Conservation (phyloP, 2,113 vertebrate species). For the Brienomyrus brachyistius region DNA sequence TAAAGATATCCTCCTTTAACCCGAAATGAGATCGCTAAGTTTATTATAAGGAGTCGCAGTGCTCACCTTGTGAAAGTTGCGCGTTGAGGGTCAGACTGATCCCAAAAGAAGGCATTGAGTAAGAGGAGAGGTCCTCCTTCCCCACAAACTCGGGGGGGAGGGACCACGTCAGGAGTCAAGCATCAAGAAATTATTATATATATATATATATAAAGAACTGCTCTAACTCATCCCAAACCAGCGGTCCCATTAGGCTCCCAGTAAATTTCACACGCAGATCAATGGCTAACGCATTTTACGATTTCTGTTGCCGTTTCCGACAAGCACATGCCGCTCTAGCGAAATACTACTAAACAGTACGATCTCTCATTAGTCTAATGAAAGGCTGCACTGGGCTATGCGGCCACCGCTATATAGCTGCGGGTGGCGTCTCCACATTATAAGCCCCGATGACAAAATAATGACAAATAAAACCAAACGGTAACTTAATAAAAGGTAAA, state of each 20-base stretch:
- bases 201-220: neutral
- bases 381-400: neutral
- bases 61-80: slow-evolving; percentile 58
- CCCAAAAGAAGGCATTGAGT: slow-evolving; percentile 56
- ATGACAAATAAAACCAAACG: neutral
- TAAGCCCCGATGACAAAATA: neutral
- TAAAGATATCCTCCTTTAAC: neutral
- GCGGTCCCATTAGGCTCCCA: neutral
- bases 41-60: neutral
- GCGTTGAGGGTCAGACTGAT: slow-evolving; percentile 44
- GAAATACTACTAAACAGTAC: neutral
- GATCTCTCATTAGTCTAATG: neutral
- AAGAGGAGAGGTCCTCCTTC: slow-evolving; percentile 56
- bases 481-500: neutral
- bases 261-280: neutral
- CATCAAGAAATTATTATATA: slow-evolving; percentile 18
- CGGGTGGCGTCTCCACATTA: neutral
- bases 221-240: slow-evolving; percentile 44
- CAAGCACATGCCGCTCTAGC: neutral
- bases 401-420: no score
- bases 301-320: neutral
- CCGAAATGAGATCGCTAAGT: neutral
- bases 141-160: slow-evolving; percentile 56
- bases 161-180: slow-evolving; percentile 60
- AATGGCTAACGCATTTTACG: neutral